Evolutionary conservation across 2,888 invertebrate genomes (phyloP).

Genomic region (Eilema griseolum): DNA sequence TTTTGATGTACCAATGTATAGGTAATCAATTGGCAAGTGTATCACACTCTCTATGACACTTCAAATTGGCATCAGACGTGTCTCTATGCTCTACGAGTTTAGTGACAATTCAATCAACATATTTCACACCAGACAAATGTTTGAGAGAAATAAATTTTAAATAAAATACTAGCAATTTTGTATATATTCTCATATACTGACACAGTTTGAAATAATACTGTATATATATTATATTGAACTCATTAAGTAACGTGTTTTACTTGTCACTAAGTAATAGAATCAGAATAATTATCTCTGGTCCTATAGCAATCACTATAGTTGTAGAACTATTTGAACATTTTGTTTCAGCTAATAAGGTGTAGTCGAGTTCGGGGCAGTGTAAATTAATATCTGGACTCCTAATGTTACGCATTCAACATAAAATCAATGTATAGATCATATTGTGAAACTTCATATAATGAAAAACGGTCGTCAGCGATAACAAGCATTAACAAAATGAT

Average conservation of each 20-base stretch:
- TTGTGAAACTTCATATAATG: slow-evolving; percentile 42
- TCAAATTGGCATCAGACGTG: slow-evolving; percentile 58
- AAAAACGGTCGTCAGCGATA: slow-evolving; percentile 32
- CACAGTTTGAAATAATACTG: slow-evolving; percentile 48
- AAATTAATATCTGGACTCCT: slow-evolving; percentile 65
- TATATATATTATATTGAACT: slow-evolving; percentile 49
- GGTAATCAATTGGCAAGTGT: slow-evolving; percentile 65
- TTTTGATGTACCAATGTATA: slow-evolving; percentile 47
- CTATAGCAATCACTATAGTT: slow-evolving; percentile 33
- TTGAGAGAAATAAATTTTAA: slow-evolving; percentile 19
- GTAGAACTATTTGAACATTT: slow-evolving; percentile 66
- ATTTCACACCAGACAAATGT: slow-evolving; percentile 19
- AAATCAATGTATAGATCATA: slow-evolving; percentile 39
- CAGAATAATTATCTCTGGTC: slow-evolving; percentile 23
- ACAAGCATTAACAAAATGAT: slow-evolving; percentile 35
- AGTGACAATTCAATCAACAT: slow-evolving; percentile 23
- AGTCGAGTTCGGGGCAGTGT: slow-evolving; percentile 64
- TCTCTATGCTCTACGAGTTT: slow-evolving; percentile 32
- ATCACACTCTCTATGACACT: slow-evolving; percentile 55
- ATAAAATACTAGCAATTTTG: slow-evolving; percentile 26
- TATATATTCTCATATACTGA: slow-evolving; percentile 43
- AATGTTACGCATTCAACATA: slow-evolving; percentile 48
- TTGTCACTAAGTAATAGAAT: slow-evolving; percentile 42
- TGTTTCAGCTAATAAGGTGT: slow-evolving; percentile 82
- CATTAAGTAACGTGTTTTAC: slow-evolving; percentile 35